These are phyloP conservation scores for Cynopterus brachyotis DNA, from an alignment of 2,113 vertebrate genomes.

Conservation along the genomic window DNA sequence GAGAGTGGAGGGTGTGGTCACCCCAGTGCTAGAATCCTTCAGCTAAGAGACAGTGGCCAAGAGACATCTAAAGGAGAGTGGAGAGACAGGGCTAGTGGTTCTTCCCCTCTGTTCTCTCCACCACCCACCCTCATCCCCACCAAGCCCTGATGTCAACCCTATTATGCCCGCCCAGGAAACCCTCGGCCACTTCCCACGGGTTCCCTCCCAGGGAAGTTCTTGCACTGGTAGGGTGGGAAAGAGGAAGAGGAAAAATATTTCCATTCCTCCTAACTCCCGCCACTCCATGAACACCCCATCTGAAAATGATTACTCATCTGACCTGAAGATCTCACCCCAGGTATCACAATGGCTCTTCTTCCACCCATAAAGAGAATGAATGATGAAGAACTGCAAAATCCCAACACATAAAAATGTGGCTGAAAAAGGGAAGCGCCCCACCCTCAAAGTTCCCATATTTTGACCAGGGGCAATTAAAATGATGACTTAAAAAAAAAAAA, in stretches of 20 bases:
- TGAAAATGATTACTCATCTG: background rate
- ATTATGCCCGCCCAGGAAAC: background rate
- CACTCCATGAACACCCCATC: background rate
- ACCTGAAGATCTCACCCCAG: background rate
- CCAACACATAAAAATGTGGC: background rate
- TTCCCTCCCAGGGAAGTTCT: constrained; percentile 13
- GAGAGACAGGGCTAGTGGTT: background rate
- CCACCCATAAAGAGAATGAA: background rate
- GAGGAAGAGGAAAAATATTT: constrained; percentile 36
- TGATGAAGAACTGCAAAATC: background rate
- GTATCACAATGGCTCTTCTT: background rate
- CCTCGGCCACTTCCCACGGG: background rate
- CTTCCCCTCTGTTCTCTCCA: background rate
- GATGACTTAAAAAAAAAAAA: background rate
- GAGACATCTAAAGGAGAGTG: background rate
- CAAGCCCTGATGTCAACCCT: background rate
- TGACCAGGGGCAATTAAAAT: constrained; percentile 5
- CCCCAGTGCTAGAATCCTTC: background rate
- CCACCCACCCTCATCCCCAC: background rate
- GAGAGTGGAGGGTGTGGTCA: background rate
- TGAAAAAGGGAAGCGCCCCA: constrained; percentile 31
- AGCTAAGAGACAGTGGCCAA: background rate
- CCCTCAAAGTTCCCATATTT: constrained; percentile 1
- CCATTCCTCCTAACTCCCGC: background rate
- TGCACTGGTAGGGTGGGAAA: constrained; percentile 18